phyloP scores from a whole-genome alignment of 35 echinoderm and acorn worm species.

The Diadema setosum region DNA sequence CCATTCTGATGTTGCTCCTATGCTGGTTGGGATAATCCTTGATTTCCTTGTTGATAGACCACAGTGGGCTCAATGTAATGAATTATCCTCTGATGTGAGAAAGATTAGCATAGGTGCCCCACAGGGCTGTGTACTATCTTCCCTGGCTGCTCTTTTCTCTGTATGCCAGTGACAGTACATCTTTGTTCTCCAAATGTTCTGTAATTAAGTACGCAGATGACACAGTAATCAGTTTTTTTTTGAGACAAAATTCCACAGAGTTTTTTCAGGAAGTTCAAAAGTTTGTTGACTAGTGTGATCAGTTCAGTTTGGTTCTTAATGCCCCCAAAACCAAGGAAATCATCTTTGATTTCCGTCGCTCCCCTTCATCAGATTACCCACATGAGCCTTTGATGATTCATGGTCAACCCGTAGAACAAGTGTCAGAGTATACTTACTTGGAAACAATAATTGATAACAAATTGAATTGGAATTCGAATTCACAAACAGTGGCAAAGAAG shows the following conservation, averaged over 20 bases:
- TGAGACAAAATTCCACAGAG: background rate
- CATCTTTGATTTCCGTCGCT: background rate
- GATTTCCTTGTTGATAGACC: background rate
- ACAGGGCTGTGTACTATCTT: background rate
- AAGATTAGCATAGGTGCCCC: background rate
- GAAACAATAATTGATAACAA: background rate
- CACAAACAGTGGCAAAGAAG: background rate
- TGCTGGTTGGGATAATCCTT: background rate
- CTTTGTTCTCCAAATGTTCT: background rate
- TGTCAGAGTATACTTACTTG: background rate
- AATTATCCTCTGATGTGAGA: background rate
- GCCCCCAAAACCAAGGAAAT: constrained; percentile 28
- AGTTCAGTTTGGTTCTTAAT: background rate
- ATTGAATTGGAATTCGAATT: constrained; percentile 30
- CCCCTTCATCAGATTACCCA: background rate
- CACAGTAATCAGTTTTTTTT: background rate
- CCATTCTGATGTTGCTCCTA: background rate
- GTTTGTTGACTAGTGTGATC: background rate
- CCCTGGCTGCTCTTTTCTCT: background rate
- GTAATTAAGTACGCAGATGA: background rate
- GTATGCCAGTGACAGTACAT: background rate
- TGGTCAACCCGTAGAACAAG: background rate
- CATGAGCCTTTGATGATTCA: background rate
- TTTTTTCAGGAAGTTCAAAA: background rate
- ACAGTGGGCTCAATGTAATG: background rate